Conservation (phyloP, 2,888 invertebrate genomes). For the Blomia tropicalis region DNA sequence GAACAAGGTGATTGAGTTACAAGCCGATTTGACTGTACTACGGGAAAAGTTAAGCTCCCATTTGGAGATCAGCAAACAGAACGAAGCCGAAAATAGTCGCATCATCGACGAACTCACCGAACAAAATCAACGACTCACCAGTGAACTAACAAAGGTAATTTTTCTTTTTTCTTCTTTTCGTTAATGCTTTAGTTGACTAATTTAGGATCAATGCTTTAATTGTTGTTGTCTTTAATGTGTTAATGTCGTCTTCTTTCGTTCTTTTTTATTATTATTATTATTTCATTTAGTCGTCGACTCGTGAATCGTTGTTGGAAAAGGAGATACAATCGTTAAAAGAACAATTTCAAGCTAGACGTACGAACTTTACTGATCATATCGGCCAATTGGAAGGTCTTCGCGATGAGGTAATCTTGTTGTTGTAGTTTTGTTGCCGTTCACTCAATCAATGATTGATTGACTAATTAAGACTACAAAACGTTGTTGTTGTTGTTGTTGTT, state of each 20-base stretch:
- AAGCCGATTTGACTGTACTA: constrained; percentile 67
- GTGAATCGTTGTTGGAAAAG: constrained; percentile 58
- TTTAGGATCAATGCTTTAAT: background rate
- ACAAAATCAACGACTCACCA: constrained; percentile 69
- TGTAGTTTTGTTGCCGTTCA: background rate
- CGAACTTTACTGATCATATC: constrained; percentile 68
- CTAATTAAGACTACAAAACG: background rate
- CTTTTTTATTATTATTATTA: constrained; percentile 25
- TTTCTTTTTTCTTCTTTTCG: background rate
- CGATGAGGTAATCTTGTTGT: constrained; percentile 55
- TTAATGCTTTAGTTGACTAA: too few relatives aligned
- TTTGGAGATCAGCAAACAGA: constrained; percentile 32
- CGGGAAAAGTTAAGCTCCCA: constrained; percentile 53
- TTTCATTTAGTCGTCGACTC: constrained; percentile 46
- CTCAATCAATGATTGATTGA: background rate
- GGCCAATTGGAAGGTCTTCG: constrained; percentile 70
- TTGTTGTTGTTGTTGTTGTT: background rate
- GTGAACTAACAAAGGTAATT: constrained; percentile 59
- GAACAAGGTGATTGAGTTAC: constrained; percentile 64
- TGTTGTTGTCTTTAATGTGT: too few relatives aligned
- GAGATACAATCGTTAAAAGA: constrained; percentile 67
- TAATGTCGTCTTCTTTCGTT: constrained; percentile 19
- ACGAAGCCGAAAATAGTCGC: constrained; percentile 54
- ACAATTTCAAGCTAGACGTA: constrained; percentile 62
- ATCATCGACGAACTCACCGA: constrained; percentile 67